Conservation (phyloP, 1,140 invertebrate species). For the Muscidifurax raptorellus region DNA sequence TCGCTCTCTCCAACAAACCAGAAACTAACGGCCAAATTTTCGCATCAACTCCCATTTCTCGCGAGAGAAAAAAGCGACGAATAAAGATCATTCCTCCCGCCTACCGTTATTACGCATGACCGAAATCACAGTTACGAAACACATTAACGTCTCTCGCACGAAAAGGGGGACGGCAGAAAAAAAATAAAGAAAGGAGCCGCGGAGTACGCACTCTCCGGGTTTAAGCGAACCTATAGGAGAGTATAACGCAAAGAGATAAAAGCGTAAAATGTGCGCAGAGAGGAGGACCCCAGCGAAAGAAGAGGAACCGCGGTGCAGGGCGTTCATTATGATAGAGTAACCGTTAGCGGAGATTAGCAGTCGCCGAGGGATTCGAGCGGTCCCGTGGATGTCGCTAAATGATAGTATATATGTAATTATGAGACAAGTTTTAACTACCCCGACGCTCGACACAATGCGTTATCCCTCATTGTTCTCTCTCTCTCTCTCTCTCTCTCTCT, state of each 20-base stretch:
- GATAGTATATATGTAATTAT: slow-evolving; percentile 69
- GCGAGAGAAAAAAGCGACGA: neutral
- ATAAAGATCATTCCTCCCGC: neutral
- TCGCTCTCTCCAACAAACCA: neutral
- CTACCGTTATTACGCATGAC: neutral
- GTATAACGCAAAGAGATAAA: neutral
- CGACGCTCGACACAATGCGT: slow-evolving; percentile 67
- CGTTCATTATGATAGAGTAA: slow-evolving; percentile 64
- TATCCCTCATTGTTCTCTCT: slow-evolving; percentile 71
- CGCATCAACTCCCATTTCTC: slow-evolving; percentile 12
- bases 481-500: no score
- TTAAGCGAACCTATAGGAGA: neutral
- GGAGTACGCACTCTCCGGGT: neutral
- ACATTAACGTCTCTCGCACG: slow-evolving; percentile 6
- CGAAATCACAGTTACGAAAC: slow-evolving; percentile 38
- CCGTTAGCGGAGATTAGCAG: slow-evolving; percentile 60
- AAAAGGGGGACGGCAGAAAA: neutral
- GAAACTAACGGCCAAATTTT: slow-evolving; percentile 28
- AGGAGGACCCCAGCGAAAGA: neutral
- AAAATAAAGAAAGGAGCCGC: neutral
- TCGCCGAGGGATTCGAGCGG: slow-evolving; percentile 54
- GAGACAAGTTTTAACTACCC: slow-evolving; percentile 74
- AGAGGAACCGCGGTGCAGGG: neutral
- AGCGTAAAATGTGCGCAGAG: neutral
- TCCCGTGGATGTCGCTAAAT: slow-evolving; percentile 65